Conservation (phyloP, 2,797 vertebrate species). For the Phalanger gymnotis region DNA sequence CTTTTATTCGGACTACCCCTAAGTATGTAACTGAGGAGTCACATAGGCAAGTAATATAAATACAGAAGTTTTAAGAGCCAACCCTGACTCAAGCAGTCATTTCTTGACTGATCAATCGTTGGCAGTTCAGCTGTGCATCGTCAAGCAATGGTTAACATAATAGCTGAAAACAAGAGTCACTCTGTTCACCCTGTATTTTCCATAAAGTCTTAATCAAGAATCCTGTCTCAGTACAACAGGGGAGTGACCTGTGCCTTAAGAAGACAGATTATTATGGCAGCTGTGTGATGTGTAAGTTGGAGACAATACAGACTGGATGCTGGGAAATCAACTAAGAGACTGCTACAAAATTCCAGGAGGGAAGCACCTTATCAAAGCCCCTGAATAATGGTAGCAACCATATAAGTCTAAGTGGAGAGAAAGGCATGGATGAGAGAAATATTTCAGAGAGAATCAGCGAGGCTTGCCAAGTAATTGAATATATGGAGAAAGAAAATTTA, state of each 20-base stretch:
- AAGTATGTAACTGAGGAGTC: neutral
- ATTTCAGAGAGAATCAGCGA: neutral
- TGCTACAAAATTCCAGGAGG: neutral
- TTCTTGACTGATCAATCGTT: neutral
- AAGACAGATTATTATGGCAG: neutral
- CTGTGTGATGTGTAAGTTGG: neutral
- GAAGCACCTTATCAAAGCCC: neutral
- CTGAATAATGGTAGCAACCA: neutral
- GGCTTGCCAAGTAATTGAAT: neutral
- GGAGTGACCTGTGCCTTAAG: neutral
- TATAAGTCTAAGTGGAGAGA: neutral
- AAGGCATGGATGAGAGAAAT: neutral
- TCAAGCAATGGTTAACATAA: neutral
- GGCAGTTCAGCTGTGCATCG: neutral
- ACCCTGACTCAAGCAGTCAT: neutral
- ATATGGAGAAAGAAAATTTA: neutral
- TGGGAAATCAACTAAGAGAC: neutral
- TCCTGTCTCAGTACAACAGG: neutral
- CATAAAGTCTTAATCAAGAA: neutral
- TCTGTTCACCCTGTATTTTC: neutral
- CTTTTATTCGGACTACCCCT: neutral
- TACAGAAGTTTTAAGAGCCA: neutral
- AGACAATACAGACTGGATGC: neutral
- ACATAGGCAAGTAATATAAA: neutral
- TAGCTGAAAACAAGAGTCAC: neutral